Base-by-base conservation (phyloP, 1,140 invertebrate species). In the Acyrthosiphon pisum region DNA sequence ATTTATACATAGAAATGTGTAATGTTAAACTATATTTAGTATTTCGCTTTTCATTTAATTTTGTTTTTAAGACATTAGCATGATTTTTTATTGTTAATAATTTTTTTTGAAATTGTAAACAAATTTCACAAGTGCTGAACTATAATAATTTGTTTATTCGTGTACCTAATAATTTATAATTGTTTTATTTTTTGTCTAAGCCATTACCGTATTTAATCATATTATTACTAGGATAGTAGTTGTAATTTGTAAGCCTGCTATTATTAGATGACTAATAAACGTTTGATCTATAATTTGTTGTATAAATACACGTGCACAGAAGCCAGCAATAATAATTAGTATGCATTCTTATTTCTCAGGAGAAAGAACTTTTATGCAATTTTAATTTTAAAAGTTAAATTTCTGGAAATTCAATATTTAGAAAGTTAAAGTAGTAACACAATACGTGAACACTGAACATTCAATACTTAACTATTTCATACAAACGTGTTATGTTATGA, bases 381-480 rank as follows among this genome's bases (percentile, higher is more conserved):
- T 76, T 76, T 76, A 14, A 76, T 76, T 76, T n/a, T n/a, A 76
- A 76, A 76, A 76, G 60, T 76, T 76, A 35, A 14, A 18, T 76
- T 76, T 76, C 60, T 76, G 60, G 60, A 76, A 76, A 76, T 76
- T 76, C 30, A n/a, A 76, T 76, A 76, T n/a, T 76, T 76, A 76
- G n/a, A 76, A 76, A 76, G 60, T n/a, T n/a, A n/a, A 76, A 76
- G n/a, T 30, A 76, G 60, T 76, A 76, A 76, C n/a, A 76, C n/a
- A n/a, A 76, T 76, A 76, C 14, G 3, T n/a, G n/a, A 76, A 68
- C 60, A 53, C 50, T 22, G 18, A 68, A 76, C 30, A 76, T 76
- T 76, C 30, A n/a, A 76, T 76, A 76, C 30, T n/a, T n/a, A 76
- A 76, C 60, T 35, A 76, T 76, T 76, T n/a, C 60, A 76, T 68